These are phyloP conservation scores for Hesperia comma DNA, from an alignment of 2,888 invertebrate genomes.

Conservation along the genomic window DNA sequence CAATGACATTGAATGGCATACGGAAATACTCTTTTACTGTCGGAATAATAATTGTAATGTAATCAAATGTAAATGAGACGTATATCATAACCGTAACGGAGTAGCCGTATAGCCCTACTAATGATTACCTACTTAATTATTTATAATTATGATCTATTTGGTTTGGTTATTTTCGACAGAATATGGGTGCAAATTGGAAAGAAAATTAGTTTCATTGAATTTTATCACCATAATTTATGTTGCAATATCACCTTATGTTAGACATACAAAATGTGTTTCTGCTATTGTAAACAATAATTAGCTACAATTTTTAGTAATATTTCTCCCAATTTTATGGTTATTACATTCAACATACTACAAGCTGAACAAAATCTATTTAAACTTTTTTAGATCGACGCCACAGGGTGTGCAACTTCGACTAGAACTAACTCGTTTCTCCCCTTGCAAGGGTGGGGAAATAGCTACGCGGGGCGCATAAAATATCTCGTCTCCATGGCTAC, in stretches of 20 bases:
- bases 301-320: no score
- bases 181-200: no score
- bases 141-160: no score
- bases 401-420: conserved; percentile 11
- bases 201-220: no score
- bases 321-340: no score
- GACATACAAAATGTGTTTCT: no score
- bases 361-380: conserved; percentile 3
- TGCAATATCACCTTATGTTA: no score
- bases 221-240: no score
- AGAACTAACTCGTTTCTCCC: conserved; percentile 21
- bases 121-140: no score
- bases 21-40: conserved; percentile 15
- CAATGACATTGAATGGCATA: conserved; percentile 20
- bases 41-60: conserved; percentile 5
- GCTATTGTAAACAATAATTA: no score
- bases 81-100: background rate
- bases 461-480: conserved; percentile 73
- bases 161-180: no score
- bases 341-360: background rate
- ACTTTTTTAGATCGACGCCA: conserved; percentile 6
- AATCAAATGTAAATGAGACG: conserved; percentile 5
- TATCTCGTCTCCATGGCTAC: conserved; percentile 69
- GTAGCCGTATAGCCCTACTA: no score
- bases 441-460: conserved; percentile 46